Conservation (phyloP, 1,140 invertebrate species). For the Hylaeus volcanicus region DNA sequence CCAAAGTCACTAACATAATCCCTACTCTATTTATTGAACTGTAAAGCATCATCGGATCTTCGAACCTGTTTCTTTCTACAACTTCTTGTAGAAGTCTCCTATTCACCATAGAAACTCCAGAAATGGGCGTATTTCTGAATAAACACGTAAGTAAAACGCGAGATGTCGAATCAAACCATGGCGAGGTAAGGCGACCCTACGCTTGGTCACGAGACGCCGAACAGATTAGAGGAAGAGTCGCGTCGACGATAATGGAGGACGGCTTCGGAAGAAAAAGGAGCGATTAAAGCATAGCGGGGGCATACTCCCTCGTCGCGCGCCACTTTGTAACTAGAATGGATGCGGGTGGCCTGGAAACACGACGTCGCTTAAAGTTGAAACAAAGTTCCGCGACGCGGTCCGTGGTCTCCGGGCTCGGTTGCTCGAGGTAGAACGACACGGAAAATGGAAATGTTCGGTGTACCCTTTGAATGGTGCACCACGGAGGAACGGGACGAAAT, state of each 20-base stretch:
- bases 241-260: conserved; percentile 52
- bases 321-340: conserved; percentile 67
- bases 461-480: conserved; percentile 15
- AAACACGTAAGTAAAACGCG: neutral
- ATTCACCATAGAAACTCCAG: too few species aligned
- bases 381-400: conserved; percentile 52
- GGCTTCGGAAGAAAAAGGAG: conserved; percentile 56
- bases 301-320: conserved; percentile 51
- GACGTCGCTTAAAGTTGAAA: conserved; percentile 65
- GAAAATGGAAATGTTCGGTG: conserved; percentile 43
- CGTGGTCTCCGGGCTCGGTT: neutral
- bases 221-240: conserved; percentile 27
- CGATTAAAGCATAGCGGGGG: conserved; percentile 53
- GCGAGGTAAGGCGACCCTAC: neutral
- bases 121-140: too few species aligned
- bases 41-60: too few species aligned
- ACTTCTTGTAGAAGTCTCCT: too few species aligned
- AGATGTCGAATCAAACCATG: neutral
- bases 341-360: conserved; percentile 58
- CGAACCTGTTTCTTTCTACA: too few species aligned
- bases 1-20: too few species aligned
- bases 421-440: conserved; percentile 18
- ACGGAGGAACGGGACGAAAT: neutral
- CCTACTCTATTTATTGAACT: too few species aligned
- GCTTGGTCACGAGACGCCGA: conserved; percentile 6